These are phyloP conservation scores for Eulemur coronatus DNA, from an alignment of 2,797 vertebrate species.

Conservation along the genomic window DNA sequence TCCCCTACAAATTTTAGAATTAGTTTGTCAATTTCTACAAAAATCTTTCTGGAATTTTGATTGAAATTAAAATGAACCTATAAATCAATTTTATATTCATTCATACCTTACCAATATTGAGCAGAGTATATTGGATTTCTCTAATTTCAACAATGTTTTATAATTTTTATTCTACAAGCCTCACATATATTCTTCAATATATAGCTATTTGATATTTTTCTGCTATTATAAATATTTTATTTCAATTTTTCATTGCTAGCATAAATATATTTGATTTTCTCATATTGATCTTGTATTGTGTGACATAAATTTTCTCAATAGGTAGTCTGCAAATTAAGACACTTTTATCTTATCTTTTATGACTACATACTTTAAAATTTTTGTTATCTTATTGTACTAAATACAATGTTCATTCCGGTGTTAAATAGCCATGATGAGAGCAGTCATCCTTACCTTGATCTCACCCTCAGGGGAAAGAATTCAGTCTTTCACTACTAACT, in stretches of 20 bases:
- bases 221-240: not conserved
- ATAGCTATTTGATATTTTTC: not conserved
- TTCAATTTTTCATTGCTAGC: not conserved
- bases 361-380: too few species aligned
- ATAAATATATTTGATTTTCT: not conserved
- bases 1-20: not conserved
- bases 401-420: not conserved
- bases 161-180: not conserved
- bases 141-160: not conserved
- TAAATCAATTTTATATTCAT: not conserved
- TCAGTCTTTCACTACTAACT: not conserved
- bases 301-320: not conserved
- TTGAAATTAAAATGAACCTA: not conserved
- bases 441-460: not conserved
- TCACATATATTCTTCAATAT: not conserved
- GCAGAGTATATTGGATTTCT: not conserved
- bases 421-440: not conserved
- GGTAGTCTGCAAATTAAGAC: not conserved
- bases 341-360: not conserved
- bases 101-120: not conserved
- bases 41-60: not conserved
- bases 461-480: not conserved
- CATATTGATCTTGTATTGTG: not conserved
- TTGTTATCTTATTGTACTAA: not conserved
- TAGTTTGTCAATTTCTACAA: not conserved